A percentile compares a stretch with the other conserved stretches of the same genome.
Conservation (phyloP, 1,140 invertebrate genomes). For the Conus ventricosus region DNA sequence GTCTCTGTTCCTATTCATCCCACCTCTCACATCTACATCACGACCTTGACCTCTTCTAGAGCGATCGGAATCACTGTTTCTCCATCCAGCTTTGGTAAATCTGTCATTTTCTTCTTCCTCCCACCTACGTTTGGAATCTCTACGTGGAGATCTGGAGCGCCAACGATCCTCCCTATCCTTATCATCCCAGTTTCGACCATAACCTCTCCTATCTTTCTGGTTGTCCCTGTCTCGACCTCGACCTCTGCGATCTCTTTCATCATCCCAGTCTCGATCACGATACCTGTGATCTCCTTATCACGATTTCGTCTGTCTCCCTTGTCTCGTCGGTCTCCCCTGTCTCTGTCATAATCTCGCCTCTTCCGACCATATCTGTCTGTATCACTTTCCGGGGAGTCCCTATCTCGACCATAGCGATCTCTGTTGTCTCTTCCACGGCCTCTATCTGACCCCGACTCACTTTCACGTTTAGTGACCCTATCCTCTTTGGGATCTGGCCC, state of each 20-base stretch:
- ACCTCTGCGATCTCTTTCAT: slow-evolving; percentile 13
- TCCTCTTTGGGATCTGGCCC: neutral
- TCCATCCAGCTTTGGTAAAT: slow-evolving; percentile 44
- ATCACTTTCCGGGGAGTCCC: slow-evolving; percentile 22
- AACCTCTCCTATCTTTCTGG: slow-evolving; percentile 31
- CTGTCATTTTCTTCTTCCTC: slow-evolving; percentile 38
- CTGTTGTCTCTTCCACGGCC: slow-evolving; percentile 50
- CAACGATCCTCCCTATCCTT: slow-evolving; percentile 34
- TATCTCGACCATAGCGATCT: slow-evolving; percentile 52
- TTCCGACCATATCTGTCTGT: slow-evolving; percentile 24
- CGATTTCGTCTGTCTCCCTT: neutral
- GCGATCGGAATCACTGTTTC: slow-evolving; percentile 37
- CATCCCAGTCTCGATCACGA: slow-evolving; percentile 20
- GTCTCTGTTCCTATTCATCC: slow-evolving; percentile 2
- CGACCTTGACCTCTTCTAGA: neutral
- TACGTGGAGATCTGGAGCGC: slow-evolving; percentile 31
- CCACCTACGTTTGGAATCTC: slow-evolving; percentile 7
- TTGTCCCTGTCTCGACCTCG: slow-evolving; percentile 40
- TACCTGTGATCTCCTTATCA: slow-evolving; percentile 16
- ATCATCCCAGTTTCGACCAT: neutral
- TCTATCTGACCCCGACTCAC: slow-evolving; percentile 39
- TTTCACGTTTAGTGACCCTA: neutral
- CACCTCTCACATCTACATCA: neutral
- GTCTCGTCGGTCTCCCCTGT: neutral
- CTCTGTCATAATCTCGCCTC: neutral